These are phyloP conservation scores for Apodemus speciosus DNA, from an alignment of 2,113 vertebrate genomes.

Conservation along the genomic window DNA sequence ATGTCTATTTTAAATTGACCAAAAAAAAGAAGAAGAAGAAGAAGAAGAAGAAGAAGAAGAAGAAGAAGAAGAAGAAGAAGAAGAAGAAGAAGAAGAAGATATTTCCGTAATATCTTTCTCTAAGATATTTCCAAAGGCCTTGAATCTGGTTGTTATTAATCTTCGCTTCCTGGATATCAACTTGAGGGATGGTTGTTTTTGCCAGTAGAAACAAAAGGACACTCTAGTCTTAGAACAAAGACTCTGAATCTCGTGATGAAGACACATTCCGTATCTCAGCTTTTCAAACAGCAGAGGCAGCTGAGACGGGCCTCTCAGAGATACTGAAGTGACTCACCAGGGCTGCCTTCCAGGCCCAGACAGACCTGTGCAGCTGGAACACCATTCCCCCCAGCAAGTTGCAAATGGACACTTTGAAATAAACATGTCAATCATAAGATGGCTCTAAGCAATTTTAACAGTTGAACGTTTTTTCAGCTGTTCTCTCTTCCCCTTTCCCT, in stretches of 20 bases:
- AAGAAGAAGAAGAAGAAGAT: too few relatives aligned
- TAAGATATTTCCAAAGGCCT: neutral
- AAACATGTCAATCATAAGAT: neutral
- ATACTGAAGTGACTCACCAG: neutral
- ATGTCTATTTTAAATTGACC: neutral
- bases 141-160: neutral
- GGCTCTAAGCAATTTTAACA: neutral
- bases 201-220: neutral
- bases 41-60: too few relatives aligned
- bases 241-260: neutral
- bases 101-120: neutral
- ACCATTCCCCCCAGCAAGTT: fast-evolving
- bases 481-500: neutral
- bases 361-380: too few relatives aligned
- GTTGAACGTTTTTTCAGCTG: neutral
- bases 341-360: neutral
- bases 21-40: too few relatives aligned
- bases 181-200: neutral
- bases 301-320: neutral
- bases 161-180: neutral
- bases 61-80: too few relatives aligned
- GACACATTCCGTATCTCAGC: neutral
- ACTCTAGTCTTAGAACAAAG: neutral
- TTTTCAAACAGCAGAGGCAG: neutral
- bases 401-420: neutral